Base-by-base conservation (phyloP, 2,888 invertebrate genomes). In the Eupithecia exiguata region DNA sequence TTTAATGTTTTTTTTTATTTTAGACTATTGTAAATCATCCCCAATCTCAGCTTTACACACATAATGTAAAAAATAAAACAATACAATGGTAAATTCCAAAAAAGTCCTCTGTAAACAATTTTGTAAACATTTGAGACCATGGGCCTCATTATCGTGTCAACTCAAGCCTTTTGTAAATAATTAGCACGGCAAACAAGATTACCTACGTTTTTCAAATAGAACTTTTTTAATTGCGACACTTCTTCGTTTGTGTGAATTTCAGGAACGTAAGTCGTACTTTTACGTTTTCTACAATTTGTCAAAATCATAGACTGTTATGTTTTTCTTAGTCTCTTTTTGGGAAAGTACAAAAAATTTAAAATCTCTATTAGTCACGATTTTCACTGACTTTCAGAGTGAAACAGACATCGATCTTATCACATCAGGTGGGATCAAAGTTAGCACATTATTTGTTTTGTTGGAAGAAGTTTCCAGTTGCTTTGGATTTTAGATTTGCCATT, bases 121-220 rank as follows among this genome's bases (percentile, higher is more conserved):
- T 65, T 38, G 63, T 65, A 65, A 65, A 65, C 38, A 35, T 38
- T 65, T 65, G 63, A 62, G 30, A 35, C 5, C 36, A 38, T 36
- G 63, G 9, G 36, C 18, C 63, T 63, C 63, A 63, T 65, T 65
- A 65, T 36, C 38, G 35, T 38, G 12, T 58, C 63, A 18, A 14
- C 35, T 35, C 38, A 36, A 65, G 18, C 63, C 63, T 3, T 38
- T 38, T 65, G 38, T 4, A 38, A 62, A 38, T 36, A 65, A 65
- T 65, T 38, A 65, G 38, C 38, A 36, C 10, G 12, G 38, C 38
- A 65, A 63, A 63, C n/a, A 63, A 35, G 36, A 38, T 36, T 36
- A n/a, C n/a, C n/a, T n/a, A 38, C 9, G 12, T 36, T 65, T 36
- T 36, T 38, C n/a, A 58, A 58, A 53, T 5, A 21, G 14, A 58